Percentiles rank a stretch among this genome's conserved stretches.
These are phyloP conservation scores for Anoura caudifer DNA, from an alignment of 2,113 vertebrate species.

Conservation along the genomic window DNA sequence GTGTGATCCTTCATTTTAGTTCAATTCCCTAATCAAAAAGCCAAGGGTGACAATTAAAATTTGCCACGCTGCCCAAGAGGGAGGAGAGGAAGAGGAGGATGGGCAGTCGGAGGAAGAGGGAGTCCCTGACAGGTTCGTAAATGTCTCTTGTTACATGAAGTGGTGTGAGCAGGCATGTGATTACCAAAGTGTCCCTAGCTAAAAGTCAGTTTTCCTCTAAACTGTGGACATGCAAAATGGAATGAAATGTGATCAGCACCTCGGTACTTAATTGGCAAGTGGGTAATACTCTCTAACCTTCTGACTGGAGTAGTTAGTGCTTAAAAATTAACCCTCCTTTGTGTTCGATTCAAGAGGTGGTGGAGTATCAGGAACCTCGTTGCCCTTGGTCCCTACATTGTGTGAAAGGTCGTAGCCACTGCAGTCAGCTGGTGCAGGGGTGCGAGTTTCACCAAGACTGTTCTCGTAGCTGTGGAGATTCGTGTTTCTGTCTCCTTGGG, in stretches of 20 bases:
- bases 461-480: neutral
- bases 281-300: neutral
- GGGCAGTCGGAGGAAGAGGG: neutral
- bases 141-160: neutral
- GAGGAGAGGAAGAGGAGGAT: neutral
- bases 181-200: neutral
- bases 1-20: neutral
- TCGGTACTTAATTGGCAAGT: neutral
- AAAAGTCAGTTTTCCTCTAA: slow-evolving; percentile 24
- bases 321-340: neutral
- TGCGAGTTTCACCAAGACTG: neutral
- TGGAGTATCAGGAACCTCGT: fast-evolving
- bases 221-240: neutral
- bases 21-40: neutral
- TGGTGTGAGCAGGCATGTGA: neutral
- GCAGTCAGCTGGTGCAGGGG: fast-evolving
- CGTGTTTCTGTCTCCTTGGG: neutral
- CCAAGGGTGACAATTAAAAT: neutral
- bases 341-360: neutral
- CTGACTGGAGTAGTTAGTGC: neutral
- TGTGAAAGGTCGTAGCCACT: neutral
- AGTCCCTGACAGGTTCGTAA: too few species aligned
- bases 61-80: neutral
- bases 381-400: neutral
- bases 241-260: neutral